These are phyloP conservation scores for Morone chrysops DNA, from an alignment of 2,113 vertebrate species.

Conservation along the genomic window DNA sequence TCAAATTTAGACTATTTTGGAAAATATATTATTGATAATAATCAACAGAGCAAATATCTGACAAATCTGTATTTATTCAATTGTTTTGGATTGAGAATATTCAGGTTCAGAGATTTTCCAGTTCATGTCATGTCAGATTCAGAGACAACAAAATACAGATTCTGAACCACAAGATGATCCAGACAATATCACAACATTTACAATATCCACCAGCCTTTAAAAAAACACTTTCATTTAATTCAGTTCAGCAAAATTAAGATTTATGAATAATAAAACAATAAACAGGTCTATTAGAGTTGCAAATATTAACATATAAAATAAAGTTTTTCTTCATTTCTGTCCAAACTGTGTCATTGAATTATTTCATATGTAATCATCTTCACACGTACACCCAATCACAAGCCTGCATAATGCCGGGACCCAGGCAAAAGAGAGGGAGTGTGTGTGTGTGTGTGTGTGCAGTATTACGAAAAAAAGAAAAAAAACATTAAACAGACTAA, in stretches of 20 bases:
- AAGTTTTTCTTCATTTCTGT: not conserved
- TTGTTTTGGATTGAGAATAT: not conserved
- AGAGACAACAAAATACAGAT: not conserved
- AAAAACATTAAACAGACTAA: constrained; percentile 15
- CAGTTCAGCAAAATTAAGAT: not conserved
- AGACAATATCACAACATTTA: not conserved
- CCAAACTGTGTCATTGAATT: not conserved
- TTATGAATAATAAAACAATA: not conserved
- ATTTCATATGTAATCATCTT: not conserved
- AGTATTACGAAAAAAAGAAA: not conserved
- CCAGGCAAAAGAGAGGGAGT: not conserved
- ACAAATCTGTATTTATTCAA: not conserved
- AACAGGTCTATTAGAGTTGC: not conserved
- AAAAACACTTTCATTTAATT: not conserved
- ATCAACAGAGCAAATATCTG: not conserved
- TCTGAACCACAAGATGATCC: not conserved
- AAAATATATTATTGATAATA: not conserved
- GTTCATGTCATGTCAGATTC: not conserved
- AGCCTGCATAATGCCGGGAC: not conserved
- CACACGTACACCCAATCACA: not conserved
- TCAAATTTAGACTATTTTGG: not conserved
- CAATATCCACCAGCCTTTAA: not conserved
- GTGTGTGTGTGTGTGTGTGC: not conserved
- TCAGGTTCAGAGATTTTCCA: not conserved
- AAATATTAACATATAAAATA: not conserved